These are phyloP conservation scores for Sinohyriopsis cumingii DNA, from an alignment of 2,888 invertebrate species.

Conservation along the genomic window DNA sequence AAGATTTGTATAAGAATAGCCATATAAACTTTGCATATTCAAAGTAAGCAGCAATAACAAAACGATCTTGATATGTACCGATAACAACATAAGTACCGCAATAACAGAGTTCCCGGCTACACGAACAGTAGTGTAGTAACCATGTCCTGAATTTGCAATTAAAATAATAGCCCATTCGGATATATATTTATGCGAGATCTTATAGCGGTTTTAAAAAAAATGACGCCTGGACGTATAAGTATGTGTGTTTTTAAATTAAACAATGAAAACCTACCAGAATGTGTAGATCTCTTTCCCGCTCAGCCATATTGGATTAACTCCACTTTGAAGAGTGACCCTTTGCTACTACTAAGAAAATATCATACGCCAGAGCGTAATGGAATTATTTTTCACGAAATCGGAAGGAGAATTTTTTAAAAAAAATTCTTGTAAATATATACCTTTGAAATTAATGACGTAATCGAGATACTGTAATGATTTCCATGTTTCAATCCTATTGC, in stretches of 20 bases:
- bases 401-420: no score
- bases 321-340: slow-evolving; percentile 6
- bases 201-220: not conserved
- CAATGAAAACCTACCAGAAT: slow-evolving; percentile 30
- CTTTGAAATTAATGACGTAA: no score
- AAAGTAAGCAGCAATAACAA: no score
- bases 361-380: not conserved
- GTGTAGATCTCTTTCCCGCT: slow-evolving; percentile 56
- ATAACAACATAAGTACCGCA: no score
- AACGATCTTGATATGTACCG: no score
- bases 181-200: not conserved
- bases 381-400: no score
- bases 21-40: no score
- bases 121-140: not conserved
- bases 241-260: not conserved
- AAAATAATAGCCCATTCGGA: not conserved
- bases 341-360: not conserved
- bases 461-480: no score
- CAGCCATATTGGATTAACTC: slow-evolving; percentile 37
- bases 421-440: no score
- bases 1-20: no score
- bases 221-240: not conserved
- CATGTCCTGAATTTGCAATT: not conserved
- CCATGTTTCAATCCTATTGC: no score
- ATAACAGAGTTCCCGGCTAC: no score